Conservation (phyloP, 2,113 vertebrate genomes). For the Clarias batrachus region DNA sequence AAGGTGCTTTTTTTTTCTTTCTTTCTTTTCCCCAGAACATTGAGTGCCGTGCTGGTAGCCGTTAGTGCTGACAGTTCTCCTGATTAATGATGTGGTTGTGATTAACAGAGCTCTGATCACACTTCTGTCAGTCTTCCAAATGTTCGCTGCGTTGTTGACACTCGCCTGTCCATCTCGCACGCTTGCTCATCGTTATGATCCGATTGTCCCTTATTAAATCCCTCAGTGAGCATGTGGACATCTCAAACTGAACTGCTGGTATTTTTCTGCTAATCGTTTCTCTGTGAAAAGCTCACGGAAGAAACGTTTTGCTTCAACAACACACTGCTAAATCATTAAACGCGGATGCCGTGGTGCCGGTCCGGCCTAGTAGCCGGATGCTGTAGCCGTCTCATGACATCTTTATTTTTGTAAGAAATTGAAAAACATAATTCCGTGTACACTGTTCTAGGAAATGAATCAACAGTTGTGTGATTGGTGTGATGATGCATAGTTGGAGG, state of each 20-base stretch:
- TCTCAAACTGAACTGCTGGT: not conserved
- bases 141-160: conserved; percentile 63
- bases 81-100: conserved; percentile 69
- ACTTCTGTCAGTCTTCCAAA: conserved; percentile 74
- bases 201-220: conserved; percentile 66
- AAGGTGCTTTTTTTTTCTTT: conserved; percentile 46
- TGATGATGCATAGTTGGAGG: not conserved
- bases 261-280: not conserved
- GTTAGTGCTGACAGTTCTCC: conserved; percentile 65
- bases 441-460: not conserved
- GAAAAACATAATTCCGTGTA: no score
- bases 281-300: not conserved
- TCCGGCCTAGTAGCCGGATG: not conserved
- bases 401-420: not conserved
- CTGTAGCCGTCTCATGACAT: not conserved
- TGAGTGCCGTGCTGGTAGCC: conserved; percentile 28
- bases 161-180: conserved; percentile 61
- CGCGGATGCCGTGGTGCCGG: not conserved
- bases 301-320: not conserved
- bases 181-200: conserved; percentile 71
- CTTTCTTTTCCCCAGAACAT: conserved; percentile 1
- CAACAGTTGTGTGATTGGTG: not conserved
- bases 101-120: conserved; percentile 71
- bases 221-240: conserved; percentile 42
- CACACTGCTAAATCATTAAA: not conserved